Base-by-base conservation (phyloP, 2,797 vertebrate genomes). In the Coregonus sp. region DNA sequence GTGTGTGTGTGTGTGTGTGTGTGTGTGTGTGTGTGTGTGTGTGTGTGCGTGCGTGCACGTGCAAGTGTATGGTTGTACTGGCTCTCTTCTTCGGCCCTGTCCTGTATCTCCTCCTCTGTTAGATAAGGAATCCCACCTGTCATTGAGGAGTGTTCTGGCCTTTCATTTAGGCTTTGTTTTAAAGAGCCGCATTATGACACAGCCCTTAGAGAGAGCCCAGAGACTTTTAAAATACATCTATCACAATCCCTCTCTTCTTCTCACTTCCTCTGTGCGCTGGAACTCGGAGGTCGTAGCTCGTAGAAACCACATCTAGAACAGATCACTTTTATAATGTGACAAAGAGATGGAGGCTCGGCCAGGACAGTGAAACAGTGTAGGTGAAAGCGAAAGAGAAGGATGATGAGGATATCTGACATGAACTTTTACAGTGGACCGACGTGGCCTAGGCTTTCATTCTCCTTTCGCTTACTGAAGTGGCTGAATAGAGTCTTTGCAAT, bases 401-500 rank as follows among this genome's bases (percentile, higher is more conserved):
- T 89, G 40, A 40, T 40, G 40, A 40, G 40, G 40, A 40, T 9
- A 40, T 9, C 81, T 90, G 7, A 40, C 6, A 7, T 40, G 40
- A 40, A 40, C 40, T 40, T 40, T 40, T 25, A 40, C 40, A 2
- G 40, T 40, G 40, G 40, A 2, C 40, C 40, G 7, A 93, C 87
- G 52, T 88, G 82, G 86, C 91, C 91, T 92, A 93, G 91, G 86
- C 87, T 86, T 84, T 77, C 91, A 94, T 93, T 88, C 91, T 92
- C 92, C 88, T 87, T 90, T 95, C 91, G 89, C 84, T 88, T 78
- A 88, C 90, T 93, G 93, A 90, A 89, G 89, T 85, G 93, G 93
- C 93, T 94, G 40, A 47, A 11, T 47, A 47, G 40, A 47, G 40
- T 11, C 75, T 94, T 95, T 95, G 95, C 94, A 95, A 96, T 96